Conservation (phyloP, 1,140 invertebrate genomes). For the Drosophila repletoides region DNA sequence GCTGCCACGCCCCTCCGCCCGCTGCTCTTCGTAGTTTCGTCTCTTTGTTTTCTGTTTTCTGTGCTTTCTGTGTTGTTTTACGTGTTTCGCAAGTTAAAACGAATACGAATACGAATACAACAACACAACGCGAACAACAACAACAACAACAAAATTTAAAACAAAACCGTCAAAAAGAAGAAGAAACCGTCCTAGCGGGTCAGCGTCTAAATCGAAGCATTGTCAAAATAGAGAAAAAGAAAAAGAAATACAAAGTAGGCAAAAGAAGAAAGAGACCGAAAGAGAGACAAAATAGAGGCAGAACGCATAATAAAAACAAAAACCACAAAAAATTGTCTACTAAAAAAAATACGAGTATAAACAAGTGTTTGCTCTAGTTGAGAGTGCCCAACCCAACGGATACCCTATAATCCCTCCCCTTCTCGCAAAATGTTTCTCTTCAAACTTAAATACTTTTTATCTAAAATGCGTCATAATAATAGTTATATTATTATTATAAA, state of each 20-base stretch:
- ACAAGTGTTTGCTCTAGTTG: too few relatives aligned
- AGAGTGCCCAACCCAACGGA: too few relatives aligned
- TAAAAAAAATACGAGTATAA: neutral
- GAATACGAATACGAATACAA: constrained; percentile 8
- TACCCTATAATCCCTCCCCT: too few relatives aligned
- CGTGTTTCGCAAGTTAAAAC: constrained; percentile 73
- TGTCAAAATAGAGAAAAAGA: neutral
- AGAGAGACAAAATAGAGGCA: neutral
- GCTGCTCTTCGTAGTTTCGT: too few relatives aligned
- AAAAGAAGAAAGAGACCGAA: neutral
- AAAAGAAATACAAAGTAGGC: constrained; percentile 9
- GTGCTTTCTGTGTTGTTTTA: constrained; percentile 32
- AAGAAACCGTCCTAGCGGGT: constrained; percentile 8
- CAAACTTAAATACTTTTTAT: too few relatives aligned
- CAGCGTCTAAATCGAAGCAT: constrained; percentile 1
- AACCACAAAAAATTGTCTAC: constrained; percentile 2
- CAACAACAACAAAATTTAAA: constrained; percentile 51
- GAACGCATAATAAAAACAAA: constrained; percentile 33
- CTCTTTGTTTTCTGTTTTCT: too few relatives aligned
- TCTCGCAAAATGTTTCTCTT: too few relatives aligned
- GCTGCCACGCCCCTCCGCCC: constrained; percentile 14
- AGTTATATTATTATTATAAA: too few relatives aligned
- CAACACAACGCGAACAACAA: constrained; percentile 9
- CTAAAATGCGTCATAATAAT: too few relatives aligned
- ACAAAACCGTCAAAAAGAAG: constrained; percentile 59